Base-by-base conservation (phyloP, 2,113 vertebrate species). In the Cyanoderma ruficeps region DNA sequence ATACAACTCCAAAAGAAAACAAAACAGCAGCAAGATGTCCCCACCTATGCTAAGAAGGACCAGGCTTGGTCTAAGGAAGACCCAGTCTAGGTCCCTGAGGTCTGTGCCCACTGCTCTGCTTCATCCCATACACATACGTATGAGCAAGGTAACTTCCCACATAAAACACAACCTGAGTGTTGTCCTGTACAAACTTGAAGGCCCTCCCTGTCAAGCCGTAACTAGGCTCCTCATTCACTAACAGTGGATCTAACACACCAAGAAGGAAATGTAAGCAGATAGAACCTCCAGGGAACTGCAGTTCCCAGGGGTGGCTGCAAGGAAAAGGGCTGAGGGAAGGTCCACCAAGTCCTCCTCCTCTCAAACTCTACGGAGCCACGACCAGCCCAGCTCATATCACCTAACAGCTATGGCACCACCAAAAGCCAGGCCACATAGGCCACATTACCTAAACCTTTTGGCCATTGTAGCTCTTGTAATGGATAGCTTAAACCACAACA, bases 111-210 rank as follows among this genome's bases (percentile, higher is more conserved):
- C 16, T 24, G 72, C 31, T 68, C 37, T 52, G 68, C 59, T 31
- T 59, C 9, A 19, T 23, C 15, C 21, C 44, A n/a, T 12, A 15
- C 13, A 28, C 35, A 14, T 4, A 56, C 0, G 0, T 9, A 80
- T 0, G 0, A 83, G 47, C 18, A 83, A 83, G 49, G 9, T 13
- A 80, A 64, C 23, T 31, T 47, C 35, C 52, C 68, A 52, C 0
- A 0, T 33, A 37, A 81, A 53, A 82, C 0, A 1, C 2, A 14
- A 35, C 23, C 7, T 8, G 5, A 82, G 10, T 11, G 17, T 13
- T 56, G 37, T 6, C 50, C 16, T 30, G 47, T 35, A 41, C 11
- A 50, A 63, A 22, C 53, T 25, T 57, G 82, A 41, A 50, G 33
- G 10, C 9, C 35, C 49, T 71, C 5, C 15, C 49, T 42, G 5